Percentiles rank a stretch among this genome's conserved stretches.
Conservation (phyloP, 2,888 invertebrate species). For the Sericinus montela region DNA sequence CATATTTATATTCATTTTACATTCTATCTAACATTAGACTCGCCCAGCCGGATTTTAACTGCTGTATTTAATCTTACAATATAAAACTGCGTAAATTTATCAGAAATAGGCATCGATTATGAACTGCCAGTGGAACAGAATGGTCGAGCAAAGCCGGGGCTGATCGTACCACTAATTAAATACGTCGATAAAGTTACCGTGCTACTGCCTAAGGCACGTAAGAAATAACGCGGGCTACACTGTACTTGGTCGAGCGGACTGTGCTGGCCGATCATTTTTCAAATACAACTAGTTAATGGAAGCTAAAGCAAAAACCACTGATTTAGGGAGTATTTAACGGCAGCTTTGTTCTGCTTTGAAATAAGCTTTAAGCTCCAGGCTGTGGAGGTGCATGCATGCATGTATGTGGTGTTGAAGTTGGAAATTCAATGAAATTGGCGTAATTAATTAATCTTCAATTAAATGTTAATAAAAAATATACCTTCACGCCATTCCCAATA, state of each 20-base stretch:
- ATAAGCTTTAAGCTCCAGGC: too few species aligned
- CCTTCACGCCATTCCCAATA: too few species aligned
- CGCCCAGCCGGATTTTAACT: not conserved
- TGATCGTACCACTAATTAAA: conserved; percentile 20
- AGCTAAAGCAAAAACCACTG: not conserved
- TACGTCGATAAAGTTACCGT: conserved; percentile 13
- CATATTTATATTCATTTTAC: too few species aligned
- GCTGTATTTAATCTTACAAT: conserved; percentile 13
- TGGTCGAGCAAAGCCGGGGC: conserved; percentile 10
- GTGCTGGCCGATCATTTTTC: conserved; percentile 13
- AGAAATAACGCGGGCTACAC: conserved; percentile 13
- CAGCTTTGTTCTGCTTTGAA: not conserved
- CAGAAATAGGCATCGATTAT: conserved; percentile 18
- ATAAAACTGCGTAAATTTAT: conserved; percentile 14
- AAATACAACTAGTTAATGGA: conserved; percentile 8
- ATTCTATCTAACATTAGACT: not conserved
- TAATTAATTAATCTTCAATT: too few species aligned
- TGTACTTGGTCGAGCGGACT: conserved; percentile 12
- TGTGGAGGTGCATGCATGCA: too few species aligned
- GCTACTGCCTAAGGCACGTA: conserved; percentile 12
- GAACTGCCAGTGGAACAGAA: conserved; percentile 5
- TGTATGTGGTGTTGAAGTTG: too few species aligned
- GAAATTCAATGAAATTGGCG: too few species aligned
- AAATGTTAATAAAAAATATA: too few species aligned
- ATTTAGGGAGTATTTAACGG: not conserved